phyloP scores from a whole-genome alignment of 1,140 invertebrate genomes.

The Drosophila setifemur region DNA sequence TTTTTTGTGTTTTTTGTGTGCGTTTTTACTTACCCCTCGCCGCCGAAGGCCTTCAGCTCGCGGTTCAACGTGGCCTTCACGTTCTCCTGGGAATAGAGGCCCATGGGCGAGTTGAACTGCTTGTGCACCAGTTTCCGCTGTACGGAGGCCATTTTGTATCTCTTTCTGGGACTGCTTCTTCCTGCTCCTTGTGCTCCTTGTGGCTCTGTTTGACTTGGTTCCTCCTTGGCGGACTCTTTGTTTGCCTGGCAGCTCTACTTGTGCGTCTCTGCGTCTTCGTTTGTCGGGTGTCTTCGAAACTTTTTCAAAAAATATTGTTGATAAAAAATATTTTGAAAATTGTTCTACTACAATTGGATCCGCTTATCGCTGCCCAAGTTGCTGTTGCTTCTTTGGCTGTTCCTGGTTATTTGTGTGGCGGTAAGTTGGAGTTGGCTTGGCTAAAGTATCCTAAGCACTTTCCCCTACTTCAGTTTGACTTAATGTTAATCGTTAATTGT shows the following conservation, averaged over 20 bases:
- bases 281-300: slow-evolving; percentile 57
- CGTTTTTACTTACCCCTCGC: slow-evolving; percentile 87
- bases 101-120: slow-evolving; percentile 95
- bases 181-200: slow-evolving; percentile 19
- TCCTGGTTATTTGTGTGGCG: slow-evolving; percentile 16
- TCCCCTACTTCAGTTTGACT: slow-evolving; percentile 56
- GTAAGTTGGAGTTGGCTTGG: slow-evolving; percentile 20
- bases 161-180: slow-evolving; percentile 18
- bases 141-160: slow-evolving; percentile 84
- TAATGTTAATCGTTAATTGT: slow-evolving; percentile 76
- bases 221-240: slow-evolving; percentile 17
- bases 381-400: slow-evolving; percentile 16
- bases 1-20: neutral
- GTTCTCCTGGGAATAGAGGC: slow-evolving; percentile 91
- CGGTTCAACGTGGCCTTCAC: slow-evolving; percentile 91
- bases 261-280: slow-evolving; percentile 7
- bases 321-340: slow-evolving; percentile 72
- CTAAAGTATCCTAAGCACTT: slow-evolving; percentile 54
- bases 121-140: slow-evolving; percentile 89
- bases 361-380: slow-evolving; percentile 36
- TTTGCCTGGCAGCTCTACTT: slow-evolving; percentile 13
- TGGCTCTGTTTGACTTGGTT: slow-evolving; percentile 41
- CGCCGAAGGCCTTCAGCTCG: slow-evolving; percentile 90
- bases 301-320: slow-evolving; percentile 74
- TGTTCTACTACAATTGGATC: slow-evolving; percentile 22